Evolutionary conservation across 2,888 invertebrate genomes (phyloP).

Genomic region (Lithophane semibrunnea): DNA sequence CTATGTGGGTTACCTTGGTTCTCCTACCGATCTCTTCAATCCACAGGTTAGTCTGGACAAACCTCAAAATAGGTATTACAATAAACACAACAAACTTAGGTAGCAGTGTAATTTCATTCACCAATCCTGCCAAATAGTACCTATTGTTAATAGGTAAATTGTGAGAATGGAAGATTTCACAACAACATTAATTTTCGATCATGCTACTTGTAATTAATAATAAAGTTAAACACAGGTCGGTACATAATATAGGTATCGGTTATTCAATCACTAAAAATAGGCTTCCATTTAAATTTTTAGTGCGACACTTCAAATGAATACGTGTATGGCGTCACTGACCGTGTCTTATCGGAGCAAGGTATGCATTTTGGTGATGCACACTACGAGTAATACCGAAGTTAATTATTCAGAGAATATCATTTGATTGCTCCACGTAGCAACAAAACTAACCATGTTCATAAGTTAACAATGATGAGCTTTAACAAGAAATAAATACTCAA

Average conservation of each 20-base stretch:
- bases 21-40: too few species aligned
- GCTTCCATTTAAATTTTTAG: slow-evolving; percentile 12
- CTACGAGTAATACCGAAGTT: not conserved
- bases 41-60: not conserved
- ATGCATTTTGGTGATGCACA: not conserved
- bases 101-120: not conserved
- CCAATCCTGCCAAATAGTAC: too few species aligned
- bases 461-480: not conserved
- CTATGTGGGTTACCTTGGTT: too few species aligned
- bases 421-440: not conserved
- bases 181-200: not conserved
- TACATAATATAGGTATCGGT: not conserved
- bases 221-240: not conserved
- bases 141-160: not conserved
- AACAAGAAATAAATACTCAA: not conserved
- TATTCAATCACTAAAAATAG: slow-evolving; percentile 17
- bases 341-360: not conserved
- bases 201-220: not conserved
- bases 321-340: not conserved
- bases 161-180: not conserved
- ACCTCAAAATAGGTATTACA: not conserved
- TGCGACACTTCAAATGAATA: slow-evolving; percentile 6
- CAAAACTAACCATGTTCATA: not conserved
- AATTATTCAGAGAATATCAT: not conserved
- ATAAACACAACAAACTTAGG: too few species aligned